A percentile compares a stretch with the other conserved stretches of the same genome.
These are phyloP conservation scores for Metacarcinus magister DNA, from an alignment of 2,888 invertebrate genomes.

Conservation along the genomic window DNA sequence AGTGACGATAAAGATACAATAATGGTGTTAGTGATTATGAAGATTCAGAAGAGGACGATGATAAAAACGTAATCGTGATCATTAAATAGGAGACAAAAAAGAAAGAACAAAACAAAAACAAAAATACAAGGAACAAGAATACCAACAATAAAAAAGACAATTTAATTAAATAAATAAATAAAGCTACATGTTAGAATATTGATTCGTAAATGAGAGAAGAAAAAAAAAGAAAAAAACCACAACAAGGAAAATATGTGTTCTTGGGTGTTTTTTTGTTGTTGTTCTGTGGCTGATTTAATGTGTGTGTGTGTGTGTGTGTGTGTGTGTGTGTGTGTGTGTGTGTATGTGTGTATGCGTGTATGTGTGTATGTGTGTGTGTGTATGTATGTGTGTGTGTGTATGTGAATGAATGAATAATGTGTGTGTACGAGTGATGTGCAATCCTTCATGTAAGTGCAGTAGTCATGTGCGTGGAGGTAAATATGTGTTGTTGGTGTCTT, in stretches of 20 bases:
- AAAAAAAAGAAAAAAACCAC: background rate
- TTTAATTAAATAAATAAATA: background rate
- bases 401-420: background rate
- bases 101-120: background rate
- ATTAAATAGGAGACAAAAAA: background rate
- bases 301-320: constrained; percentile 65
- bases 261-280: background rate
- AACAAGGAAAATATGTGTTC: background rate
- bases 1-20: background rate
- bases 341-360: constrained; percentile 54
- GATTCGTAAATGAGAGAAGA: background rate
- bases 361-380: constrained; percentile 65
- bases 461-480: too few relatives aligned
- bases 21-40: background rate
- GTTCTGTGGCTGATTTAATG: constrained; percentile 38
- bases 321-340: constrained; percentile 55
- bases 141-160: background rate
- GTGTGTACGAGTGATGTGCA: background rate
- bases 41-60: background rate
- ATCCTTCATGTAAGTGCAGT: too few relatives aligned
- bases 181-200: background rate
- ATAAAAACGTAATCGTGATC: background rate
- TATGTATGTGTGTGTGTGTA: constrained; percentile 51
- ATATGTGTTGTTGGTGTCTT: background rate
- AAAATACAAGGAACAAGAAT: background rate